These are phyloP conservation scores for Barypeithes pellucidus DNA, from an alignment of 2,888 invertebrate genomes.

Conservation along the genomic window DNA sequence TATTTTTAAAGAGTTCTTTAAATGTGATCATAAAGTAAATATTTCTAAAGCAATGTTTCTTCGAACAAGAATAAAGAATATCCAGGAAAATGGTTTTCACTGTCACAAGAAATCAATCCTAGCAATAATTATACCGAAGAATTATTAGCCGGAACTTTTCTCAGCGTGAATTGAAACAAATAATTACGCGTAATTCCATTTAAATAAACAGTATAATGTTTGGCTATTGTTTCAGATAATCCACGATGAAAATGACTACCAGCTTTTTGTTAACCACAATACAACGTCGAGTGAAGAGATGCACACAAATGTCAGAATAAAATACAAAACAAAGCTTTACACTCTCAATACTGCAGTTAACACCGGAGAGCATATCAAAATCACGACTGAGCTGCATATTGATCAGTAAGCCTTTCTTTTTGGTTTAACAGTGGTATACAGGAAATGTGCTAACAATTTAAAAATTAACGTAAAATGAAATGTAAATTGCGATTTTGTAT, in stretches of 20 bases:
- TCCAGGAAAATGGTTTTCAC: too few species aligned
- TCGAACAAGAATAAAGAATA: too few species aligned
- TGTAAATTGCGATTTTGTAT: too few species aligned
- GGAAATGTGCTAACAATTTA: background rate
- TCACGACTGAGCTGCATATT: conserved; percentile 82
- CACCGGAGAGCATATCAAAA: conserved; percentile 77
- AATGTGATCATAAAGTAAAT: too few species aligned
- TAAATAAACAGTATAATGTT: conserved; percentile 10
- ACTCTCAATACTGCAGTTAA: conserved; percentile 79
- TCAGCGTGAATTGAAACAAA: too few species aligned
- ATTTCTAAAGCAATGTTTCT: too few species aligned
- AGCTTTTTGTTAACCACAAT: conserved; percentile 78
- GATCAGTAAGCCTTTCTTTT: conserved; percentile 77
- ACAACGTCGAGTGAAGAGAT: conserved; percentile 75
- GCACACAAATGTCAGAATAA: conserved; percentile 78
- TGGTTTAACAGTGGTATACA: background rate
- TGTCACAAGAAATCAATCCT: too few species aligned
- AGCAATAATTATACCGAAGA: too few species aligned
- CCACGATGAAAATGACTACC: conserved; percentile 79
- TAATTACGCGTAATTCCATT: background rate
- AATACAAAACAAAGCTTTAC: conserved; percentile 80
- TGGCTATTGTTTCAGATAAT: conserved; percentile 72
- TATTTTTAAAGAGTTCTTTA: too few species aligned
- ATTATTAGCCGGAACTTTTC: too few species aligned
- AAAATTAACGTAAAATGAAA: background rate